Evolutionary conservation across 2,113 vertebrate genomes (phyloP).

Genomic region (Psittacula cyanocephala): DNA sequence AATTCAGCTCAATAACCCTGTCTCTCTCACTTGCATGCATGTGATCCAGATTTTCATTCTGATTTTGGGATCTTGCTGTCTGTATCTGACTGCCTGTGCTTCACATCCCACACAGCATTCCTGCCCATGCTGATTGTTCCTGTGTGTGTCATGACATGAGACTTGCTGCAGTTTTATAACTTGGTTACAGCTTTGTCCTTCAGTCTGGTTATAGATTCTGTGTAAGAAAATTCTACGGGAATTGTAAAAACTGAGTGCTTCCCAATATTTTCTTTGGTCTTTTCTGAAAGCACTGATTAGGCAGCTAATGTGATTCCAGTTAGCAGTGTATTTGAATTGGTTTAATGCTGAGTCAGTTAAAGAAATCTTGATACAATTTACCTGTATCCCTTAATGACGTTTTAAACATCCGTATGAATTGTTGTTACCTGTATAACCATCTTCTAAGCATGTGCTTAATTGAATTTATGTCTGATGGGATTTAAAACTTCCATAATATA

Average conservation of each 20-base stretch:
- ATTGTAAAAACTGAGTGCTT: background rate
- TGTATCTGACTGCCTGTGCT: background rate
- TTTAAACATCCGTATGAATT: slow-evolving; percentile 43
- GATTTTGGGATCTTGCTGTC: background rate
- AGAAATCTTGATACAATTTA: slow-evolving; percentile 49
- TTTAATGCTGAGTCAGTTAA: slow-evolving; percentile 12
- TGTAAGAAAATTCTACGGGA: background rate
- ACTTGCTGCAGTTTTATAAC: background rate
- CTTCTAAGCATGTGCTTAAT: slow-evolving; percentile 48
- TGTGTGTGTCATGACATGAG: accelerated
- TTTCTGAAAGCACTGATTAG: background rate
- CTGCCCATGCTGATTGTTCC: background rate
- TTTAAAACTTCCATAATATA: slow-evolving; percentile 49
- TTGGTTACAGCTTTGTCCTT: background rate
- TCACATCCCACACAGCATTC: background rate
- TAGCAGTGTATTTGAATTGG: background rate
- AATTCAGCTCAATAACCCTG: background rate
- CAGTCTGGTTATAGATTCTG: background rate
- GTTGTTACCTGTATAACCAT: slow-evolving; percentile 5
- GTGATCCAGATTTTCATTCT: background rate
- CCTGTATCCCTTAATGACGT: slow-evolving; percentile 34
- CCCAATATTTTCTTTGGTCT: background rate
- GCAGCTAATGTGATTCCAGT: background rate
- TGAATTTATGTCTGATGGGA: slow-evolving; percentile 51
- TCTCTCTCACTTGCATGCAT: background rate